Percentiles rank a stretch among this genome's conserved stretches.
Conservation (phyloP, 2,113 vertebrate genomes). For the Bettongia penicillata region DNA sequence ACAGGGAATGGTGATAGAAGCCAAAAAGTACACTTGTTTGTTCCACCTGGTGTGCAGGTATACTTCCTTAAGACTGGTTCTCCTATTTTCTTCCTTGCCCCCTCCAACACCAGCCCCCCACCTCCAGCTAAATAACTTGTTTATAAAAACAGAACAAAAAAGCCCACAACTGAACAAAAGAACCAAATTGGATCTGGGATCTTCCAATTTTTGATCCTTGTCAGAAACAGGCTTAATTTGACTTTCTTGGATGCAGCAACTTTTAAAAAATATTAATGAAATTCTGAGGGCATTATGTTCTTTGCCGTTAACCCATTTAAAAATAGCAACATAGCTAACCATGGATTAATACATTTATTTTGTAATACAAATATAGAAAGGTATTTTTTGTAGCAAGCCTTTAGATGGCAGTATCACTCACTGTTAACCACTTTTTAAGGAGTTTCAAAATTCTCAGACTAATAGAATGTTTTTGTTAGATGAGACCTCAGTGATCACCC, state of each 20-base stretch:
- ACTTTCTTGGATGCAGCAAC: neutral
- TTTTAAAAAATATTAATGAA: neutral
- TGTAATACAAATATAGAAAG: neutral
- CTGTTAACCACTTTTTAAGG: constrained; percentile 14
- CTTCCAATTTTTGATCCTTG: neutral
- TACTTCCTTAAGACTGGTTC: neutral
- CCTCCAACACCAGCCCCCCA: neutral
- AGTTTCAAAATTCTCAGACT: neutral
- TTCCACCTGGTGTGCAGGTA: neutral
- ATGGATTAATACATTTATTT: constrained; percentile 17
- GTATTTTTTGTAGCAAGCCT: constrained; percentile 48
- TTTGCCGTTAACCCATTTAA: neutral
- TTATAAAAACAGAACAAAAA: neutral
- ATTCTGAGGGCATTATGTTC: neutral
- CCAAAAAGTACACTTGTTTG: neutral
- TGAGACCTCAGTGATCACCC: neutral
- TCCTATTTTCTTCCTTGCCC: neutral
- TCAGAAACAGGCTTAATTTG: neutral
- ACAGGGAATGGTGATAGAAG: neutral
- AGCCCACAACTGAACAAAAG: neutral
- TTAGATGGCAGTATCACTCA: constrained; percentile 77
- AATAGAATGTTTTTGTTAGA: neutral
- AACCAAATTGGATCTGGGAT: neutral
- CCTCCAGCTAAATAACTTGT: neutral
- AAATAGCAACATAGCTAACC: neutral